Evolutionary conservation across 2,113 vertebrate species (phyloP), one percentile per base, ranked within the genome.

Genomic region (Lota lota): DNA sequence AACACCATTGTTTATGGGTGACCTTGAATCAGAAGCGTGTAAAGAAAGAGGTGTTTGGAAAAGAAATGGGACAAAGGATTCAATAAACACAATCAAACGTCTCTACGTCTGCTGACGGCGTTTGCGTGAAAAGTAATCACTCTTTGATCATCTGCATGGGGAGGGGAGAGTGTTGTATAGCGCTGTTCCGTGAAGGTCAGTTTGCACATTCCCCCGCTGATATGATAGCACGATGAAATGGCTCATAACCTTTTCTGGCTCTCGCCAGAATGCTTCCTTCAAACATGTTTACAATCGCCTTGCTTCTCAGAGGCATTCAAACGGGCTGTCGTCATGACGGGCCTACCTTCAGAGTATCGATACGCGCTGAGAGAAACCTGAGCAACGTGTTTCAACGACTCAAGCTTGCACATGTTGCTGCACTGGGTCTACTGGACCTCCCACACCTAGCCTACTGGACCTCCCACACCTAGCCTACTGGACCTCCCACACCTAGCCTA

Each of bases 141-240:
- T 47, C 61, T 61, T 60, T 69, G 40, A 70, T 66, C 16, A 22
- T 16, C 63, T 19, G 22, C 4, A n/a, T 0, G 16, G 51, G 21
- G 33, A 47, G 64, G 36, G 20, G 5, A 20, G 16, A 61, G n/a
- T 17, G 12, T 17, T 17, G 3, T 17, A 5, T 3, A 53, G 14
- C 21, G 60, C n/a, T 59, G 67, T 56, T 50, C 33, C 15, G 63
- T 60, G 63, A 74, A 65, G 75, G 67, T 72, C 79, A 74, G 51
- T 54, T 56, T 65, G 18, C 47, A 63, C 57, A 66, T 75, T 36
- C 51, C 60, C 7, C 17, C 17, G 1, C 53, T 67, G 53, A 2
- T 22, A 19, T 68, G 64, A 53, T 47, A 61, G 70, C 21, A 47
- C 28, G 53, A 19, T 24, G 59, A 28, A 28, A 68, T 50, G 61